phyloP scores from a whole-genome alignment of 2,797 vertebrate species.

The Malacoctenus gilli region DNA sequence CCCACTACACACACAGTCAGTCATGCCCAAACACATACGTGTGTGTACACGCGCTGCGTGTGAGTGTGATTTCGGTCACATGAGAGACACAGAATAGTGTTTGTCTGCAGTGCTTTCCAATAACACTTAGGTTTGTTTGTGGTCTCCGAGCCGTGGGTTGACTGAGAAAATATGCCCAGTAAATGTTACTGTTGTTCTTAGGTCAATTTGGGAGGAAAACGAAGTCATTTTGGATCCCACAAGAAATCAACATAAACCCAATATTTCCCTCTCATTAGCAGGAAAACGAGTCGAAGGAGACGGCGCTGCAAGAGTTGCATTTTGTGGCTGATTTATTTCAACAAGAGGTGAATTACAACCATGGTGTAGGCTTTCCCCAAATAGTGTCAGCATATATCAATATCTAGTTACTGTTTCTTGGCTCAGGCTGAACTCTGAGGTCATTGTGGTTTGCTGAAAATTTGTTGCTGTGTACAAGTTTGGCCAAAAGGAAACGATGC shows the following conservation, averaged over 20 bases:
- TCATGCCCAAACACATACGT: constrained; percentile 19
- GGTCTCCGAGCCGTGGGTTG: constrained; percentile 54
- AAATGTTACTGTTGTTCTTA: constrained; percentile 65
- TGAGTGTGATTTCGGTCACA: constrained; percentile 26
- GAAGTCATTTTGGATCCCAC: constrained; percentile 67
- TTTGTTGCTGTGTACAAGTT: constrained; percentile 43
- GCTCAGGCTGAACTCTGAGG: constrained; percentile 34
- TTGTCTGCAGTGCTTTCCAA: constrained; percentile 58
- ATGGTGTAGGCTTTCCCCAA: constrained; percentile 37
- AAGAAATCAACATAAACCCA: constrained; percentile 63
- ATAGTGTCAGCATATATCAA: constrained; percentile 49
- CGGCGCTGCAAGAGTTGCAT: constrained; percentile 42
- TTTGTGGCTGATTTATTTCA: constrained; percentile 61
- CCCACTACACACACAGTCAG: constrained; percentile 21
- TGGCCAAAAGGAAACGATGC: constrained; percentile 51
- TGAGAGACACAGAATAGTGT: constrained; percentile 37
- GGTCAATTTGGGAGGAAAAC: constrained; percentile 66
- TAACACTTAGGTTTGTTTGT: constrained; percentile 66
- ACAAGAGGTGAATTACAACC: constrained; percentile 56
- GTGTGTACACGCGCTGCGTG: constrained; percentile 4
- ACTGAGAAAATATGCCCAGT: constrained; percentile 56
- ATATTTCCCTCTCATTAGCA: constrained; percentile 66
- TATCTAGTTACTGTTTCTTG: constrained; percentile 53
- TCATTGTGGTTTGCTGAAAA: constrained; percentile 45
- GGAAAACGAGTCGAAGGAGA: constrained; percentile 49